Evolutionary conservation across 1,140 invertebrate species (phyloP), one percentile per base, ranked within the genome.

Genomic region (Bombus fervidus): DNA sequence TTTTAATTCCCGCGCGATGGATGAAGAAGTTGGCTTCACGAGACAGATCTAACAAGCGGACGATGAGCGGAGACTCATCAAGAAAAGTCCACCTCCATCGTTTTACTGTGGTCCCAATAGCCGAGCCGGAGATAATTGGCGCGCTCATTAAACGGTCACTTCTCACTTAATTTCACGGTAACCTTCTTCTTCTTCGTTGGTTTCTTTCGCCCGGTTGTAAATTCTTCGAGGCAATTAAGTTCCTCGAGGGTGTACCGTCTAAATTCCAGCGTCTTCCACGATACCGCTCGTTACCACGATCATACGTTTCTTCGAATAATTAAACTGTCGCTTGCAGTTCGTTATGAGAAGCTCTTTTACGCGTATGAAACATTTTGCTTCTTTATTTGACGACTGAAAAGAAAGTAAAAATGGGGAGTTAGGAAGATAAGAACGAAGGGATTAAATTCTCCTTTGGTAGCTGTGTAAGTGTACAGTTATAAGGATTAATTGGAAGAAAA

Each of bases 121-220:
- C 62, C 83, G 83, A 86, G 81, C 13, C 68, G 47, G 87, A 85
- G 86, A 89, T 91, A 91, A 91, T 91, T 91, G 90, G 86, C 76
- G 69, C 68, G 73, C 66, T 77, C 59, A 87, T 91, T 84, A 90
- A 85, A 59, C 79, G 82, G 81, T 75, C 86, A 80, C 62, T 87
- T 85, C 76, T 59, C 81, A n/a, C 59, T 81, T 81, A 81, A 85
- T 75, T 81, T 75, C 78, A 57, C 59, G 31, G 37, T 28, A 59
- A 68, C 22, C 69, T 66, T 68, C 75, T 73, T 74, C 75, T 73
- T 41, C 64, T 5, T 15, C 25, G 12, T 25, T 18, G 12, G 64
- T 57, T 57, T 69, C 66, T 68, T 84, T 41, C 25, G 59, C 28
- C 3, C 66, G 31, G 18, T 28, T 37, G 41, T 72, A 72, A 80